A percentile compares a stretch with the other conserved stretches of the same genome.
Conservation (phyloP, 2,797 vertebrate genomes). For the Enteromius mattozi region DNA sequence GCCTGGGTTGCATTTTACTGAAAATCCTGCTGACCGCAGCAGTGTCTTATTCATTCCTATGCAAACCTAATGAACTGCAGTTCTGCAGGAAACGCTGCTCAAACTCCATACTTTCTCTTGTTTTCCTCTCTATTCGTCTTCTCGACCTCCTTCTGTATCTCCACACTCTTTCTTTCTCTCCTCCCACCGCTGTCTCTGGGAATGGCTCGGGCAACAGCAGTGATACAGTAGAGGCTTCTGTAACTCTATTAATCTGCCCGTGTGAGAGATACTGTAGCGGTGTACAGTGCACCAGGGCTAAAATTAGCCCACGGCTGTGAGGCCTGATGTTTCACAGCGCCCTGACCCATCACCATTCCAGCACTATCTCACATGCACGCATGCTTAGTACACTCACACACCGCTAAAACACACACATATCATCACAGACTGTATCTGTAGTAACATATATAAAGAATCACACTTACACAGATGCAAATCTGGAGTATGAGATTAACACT, state of each 20-base stretch:
- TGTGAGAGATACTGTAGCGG: conserved; percentile 53
- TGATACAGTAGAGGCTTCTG: conserved; percentile 53
- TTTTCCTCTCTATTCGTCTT: conserved; percentile 27
- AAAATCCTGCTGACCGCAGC: neutral
- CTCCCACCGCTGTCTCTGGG: conserved; percentile 27
- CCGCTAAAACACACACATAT: neutral
- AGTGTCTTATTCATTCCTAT: neutral
- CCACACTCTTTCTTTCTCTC: conserved; percentile 8
- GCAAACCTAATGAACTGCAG: neutral
- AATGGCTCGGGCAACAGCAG: conserved; percentile 24
- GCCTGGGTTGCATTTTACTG: neutral
- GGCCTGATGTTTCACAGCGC: conserved; percentile 71
- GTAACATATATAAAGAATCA: neutral
- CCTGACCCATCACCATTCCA: conserved; percentile 58
- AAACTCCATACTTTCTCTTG: neutral
- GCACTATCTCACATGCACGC: conserved; percentile 33
- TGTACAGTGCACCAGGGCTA: conserved; percentile 73
- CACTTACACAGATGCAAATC: conserved; percentile 50
- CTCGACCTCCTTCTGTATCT: conserved; percentile 31
- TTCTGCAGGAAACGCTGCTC: neutral
- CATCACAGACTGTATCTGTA: neutral
- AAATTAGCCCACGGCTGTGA: conserved; percentile 78
- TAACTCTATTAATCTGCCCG: conserved; percentile 61
- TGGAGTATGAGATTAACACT: neutral
- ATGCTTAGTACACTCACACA: conserved; percentile 15